Percentiles rank a stretch among this genome's conserved stretches.
phyloP scores from a whole-genome alignment of 2,113 vertebrate genomes.

The Engraulis encrasicolus region DNA sequence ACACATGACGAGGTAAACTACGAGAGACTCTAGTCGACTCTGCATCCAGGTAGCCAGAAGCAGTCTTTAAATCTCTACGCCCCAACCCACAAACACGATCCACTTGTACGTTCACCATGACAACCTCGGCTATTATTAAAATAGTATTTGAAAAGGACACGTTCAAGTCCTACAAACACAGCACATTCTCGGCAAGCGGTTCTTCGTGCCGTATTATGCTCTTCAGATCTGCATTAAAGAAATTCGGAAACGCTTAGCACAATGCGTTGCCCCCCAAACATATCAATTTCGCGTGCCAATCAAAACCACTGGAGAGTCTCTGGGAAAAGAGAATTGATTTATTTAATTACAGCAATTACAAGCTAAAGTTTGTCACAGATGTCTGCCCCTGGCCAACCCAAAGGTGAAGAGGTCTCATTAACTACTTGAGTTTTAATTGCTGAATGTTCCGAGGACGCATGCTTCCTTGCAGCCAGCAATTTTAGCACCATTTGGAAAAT shows the following conservation, averaged over 20 bases:
- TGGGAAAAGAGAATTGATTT: slow-evolving; percentile 75
- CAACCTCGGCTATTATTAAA: slow-evolving; percentile 71
- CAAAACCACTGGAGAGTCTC: slow-evolving; percentile 67
- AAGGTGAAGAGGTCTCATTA: slow-evolving; percentile 86
- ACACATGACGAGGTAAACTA: slow-evolving; percentile 70
- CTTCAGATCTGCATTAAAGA: slow-evolving; percentile 59
- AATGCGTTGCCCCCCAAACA: slow-evolving; percentile 60
- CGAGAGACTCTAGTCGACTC: not conserved
- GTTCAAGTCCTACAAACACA: slow-evolving; percentile 67
- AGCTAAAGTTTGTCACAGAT: slow-evolving; percentile 70
- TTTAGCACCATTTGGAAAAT: slow-evolving; percentile 78
- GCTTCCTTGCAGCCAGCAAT: slow-evolving; percentile 69
- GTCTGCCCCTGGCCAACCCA: slow-evolving; percentile 70
- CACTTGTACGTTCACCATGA: slow-evolving; percentile 74
- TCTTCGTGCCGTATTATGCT: slow-evolving; percentile 65
- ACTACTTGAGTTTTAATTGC: slow-evolving; percentile 84
- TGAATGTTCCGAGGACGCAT: slow-evolving; percentile 63
- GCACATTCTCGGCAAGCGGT: slow-evolving; percentile 67
- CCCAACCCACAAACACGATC: slow-evolving; percentile 71
- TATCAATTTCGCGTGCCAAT: slow-evolving; percentile 76
- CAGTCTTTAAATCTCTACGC: slow-evolving; percentile 66
- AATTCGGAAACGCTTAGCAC: slow-evolving; percentile 49
- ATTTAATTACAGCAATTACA: slow-evolving; percentile 87
- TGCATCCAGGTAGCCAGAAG: slow-evolving; percentile 29
- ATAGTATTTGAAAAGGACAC: slow-evolving; percentile 67